Base-by-base conservation (phyloP, 2,797 vertebrate species). In the Antennarius maculatus region DNA sequence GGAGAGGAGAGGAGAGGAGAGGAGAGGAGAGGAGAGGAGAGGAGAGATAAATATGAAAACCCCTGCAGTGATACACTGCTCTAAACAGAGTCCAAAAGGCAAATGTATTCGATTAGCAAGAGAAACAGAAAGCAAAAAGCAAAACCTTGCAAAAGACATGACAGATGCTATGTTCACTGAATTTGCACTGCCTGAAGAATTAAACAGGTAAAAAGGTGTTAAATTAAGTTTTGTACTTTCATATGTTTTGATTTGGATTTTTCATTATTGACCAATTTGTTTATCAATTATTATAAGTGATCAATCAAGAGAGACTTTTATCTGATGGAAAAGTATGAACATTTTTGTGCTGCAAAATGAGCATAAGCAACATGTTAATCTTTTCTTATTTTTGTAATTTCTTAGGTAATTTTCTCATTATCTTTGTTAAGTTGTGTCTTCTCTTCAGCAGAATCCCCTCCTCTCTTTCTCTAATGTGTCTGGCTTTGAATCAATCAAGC, bases 121-220 rank as follows among this genome's bases (percentile, higher is more conserved):
- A 56, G 42, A 65, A 59, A 62, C 41, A 16, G 28, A 34, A 50
- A 54, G 17, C 6, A 34, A 61, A 67, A 67, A 43, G 41, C 42
- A 54, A 69, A 43, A 66, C 67, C 70, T 70, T 55, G 57, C 70
- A 68, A 75, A 47, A 61, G 76, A 72, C 54, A 61, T 77, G 71
- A 83, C 80, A 66, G 71, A 70, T 64, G 66, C 84, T 80, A 74
- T 81, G 59, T 81, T 84, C 76, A 75, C 53, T 34, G 66, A 61
- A 64, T 73, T 79, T 80, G 69, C 58, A 70, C 37, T 60, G 65
- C 70, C 74, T 80, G 55, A 66, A 75, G 67, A 82, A 74, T 77
- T 77, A 81, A 81, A 84, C 67, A 54, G 52, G 80, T 75, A 56
- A 59, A 56, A 59, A 61, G 54, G 62, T 74, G 47, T 74, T 66